A percentile compares a stretch with the other conserved stretches of the same genome.
phyloP scores from a whole-genome alignment of 1,140 invertebrate genomes.

The Ctenoplectra terminalis region DNA sequence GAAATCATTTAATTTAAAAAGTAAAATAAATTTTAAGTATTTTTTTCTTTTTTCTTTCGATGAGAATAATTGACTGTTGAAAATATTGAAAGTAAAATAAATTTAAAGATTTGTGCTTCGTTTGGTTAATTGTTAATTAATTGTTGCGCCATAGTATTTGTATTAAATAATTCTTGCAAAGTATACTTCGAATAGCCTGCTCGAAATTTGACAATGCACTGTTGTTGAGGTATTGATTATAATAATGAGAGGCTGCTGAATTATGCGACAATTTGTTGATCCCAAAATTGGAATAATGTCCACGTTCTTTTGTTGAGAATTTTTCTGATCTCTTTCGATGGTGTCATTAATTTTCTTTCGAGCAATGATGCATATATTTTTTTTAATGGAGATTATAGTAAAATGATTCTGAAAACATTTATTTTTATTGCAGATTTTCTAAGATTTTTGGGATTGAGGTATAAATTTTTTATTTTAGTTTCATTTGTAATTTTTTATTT shows the following conservation, averaged over 20 bases:
- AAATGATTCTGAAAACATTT: too few relatives aligned
- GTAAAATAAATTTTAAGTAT: too few relatives aligned
- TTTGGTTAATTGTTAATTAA: neutral
- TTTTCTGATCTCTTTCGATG: neutral
- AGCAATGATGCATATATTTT: neutral
- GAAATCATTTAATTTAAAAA: too few relatives aligned
- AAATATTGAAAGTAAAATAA: too few relatives aligned
- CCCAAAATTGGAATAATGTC: neutral
- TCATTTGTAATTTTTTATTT: too few relatives aligned
- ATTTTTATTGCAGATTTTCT: too few relatives aligned
- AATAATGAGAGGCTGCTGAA: neutral
- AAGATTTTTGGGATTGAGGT: too few relatives aligned
- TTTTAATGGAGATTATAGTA: neutral
- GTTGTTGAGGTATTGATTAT: too few relatives aligned
- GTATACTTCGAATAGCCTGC: neutral
- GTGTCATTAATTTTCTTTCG: neutral
- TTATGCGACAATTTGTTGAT: neutral
- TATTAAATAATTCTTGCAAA: neutral
- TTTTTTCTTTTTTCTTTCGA: too few relatives aligned
- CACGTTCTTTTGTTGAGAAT: neutral
- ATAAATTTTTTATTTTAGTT: too few relatives aligned
- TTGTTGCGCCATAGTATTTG: neutral
- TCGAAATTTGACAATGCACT: constrained; percentile 11
- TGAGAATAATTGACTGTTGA: too few relatives aligned
- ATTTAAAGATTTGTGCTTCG: too few relatives aligned